A percentile compares a stretch with the other conserved stretches of the same genome.
phyloP scores from a whole-genome alignment of 2,113 vertebrate genomes.

The Oreochromis tanganicae region DNA sequence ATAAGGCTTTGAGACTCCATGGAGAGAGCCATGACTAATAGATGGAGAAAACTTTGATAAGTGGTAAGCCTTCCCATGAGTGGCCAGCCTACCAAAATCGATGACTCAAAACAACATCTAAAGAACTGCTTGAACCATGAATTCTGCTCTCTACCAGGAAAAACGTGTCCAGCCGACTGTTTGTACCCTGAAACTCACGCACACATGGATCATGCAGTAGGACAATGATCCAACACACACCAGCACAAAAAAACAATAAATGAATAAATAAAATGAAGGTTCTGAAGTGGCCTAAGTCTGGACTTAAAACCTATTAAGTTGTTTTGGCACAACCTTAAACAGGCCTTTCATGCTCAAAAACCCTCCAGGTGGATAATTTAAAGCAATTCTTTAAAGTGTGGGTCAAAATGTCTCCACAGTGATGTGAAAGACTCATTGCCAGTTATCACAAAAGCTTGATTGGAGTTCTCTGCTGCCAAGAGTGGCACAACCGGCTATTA shows the following conservation, averaged over 20 bases:
- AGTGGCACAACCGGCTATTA: not conserved
- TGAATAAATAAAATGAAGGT: not conserved
- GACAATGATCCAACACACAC: not conserved
- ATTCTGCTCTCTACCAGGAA: not conserved
- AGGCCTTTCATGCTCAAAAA: not conserved
- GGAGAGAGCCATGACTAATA: not conserved
- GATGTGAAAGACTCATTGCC: not conserved
- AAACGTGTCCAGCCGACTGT: not conserved
- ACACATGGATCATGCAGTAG: not conserved
- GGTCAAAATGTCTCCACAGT: not conserved
- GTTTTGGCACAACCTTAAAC: not conserved
- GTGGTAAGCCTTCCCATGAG: not conserved
- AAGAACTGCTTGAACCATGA: not conserved
- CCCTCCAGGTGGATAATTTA: not conserved
- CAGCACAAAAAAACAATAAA: fast-evolving
- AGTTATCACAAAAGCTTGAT: not conserved
- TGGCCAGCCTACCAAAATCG: not conserved
- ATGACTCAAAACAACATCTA: not conserved
- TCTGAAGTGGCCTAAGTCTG: fast-evolving
- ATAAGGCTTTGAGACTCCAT: not conserved
- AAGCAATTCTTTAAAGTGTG: not conserved
- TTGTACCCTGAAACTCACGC: not conserved
- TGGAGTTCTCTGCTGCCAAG: not conserved
- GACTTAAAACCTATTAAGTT: not conserved
- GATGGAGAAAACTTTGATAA: not conserved